phyloP scores from a whole-genome alignment of 2,797 vertebrate genomes.

The Neopelma chrysocephalum region DNA sequence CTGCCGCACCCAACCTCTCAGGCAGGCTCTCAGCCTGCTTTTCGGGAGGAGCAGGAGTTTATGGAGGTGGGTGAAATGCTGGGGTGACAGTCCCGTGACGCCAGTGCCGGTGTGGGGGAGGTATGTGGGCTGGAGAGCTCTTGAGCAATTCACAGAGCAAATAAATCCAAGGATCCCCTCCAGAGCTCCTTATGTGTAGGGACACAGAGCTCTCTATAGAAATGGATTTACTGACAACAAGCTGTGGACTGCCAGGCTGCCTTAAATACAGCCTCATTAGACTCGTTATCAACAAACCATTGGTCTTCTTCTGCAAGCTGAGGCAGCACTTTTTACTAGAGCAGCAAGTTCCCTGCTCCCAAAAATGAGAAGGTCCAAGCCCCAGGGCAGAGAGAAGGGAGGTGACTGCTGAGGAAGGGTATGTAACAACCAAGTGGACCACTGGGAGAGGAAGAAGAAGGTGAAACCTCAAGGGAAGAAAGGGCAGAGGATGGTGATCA shows the following conservation, averaged over 20 bases:
- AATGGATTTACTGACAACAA: background rate
- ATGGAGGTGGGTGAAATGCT: background rate
- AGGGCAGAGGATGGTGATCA: background rate
- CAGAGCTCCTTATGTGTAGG: background rate
- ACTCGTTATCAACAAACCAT: background rate
- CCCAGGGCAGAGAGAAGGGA: background rate
- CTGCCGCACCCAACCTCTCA: background rate
- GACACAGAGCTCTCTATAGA: background rate
- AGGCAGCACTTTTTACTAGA: background rate
- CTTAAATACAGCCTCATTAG: slow-evolving; percentile 42
- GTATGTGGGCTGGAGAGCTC: background rate
- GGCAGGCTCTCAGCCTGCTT: background rate
- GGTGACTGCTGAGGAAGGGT: background rate
- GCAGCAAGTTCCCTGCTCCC: background rate
- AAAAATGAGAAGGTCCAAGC: background rate
- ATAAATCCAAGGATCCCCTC: background rate
- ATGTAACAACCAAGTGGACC: background rate
- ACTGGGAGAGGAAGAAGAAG: background rate
- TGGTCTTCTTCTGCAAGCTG: background rate
- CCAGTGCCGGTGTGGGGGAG: background rate
- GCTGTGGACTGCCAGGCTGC: slow-evolving; percentile 25
- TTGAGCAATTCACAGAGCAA: background rate
- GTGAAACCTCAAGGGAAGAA: background rate
- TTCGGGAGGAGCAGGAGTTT: background rate
- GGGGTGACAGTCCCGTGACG: background rate